Evolutionary conservation across 2,888 invertebrate genomes (phyloP), one percentile per base, ranked within the genome.

Genomic region (Leptopilina syphax): DNA sequence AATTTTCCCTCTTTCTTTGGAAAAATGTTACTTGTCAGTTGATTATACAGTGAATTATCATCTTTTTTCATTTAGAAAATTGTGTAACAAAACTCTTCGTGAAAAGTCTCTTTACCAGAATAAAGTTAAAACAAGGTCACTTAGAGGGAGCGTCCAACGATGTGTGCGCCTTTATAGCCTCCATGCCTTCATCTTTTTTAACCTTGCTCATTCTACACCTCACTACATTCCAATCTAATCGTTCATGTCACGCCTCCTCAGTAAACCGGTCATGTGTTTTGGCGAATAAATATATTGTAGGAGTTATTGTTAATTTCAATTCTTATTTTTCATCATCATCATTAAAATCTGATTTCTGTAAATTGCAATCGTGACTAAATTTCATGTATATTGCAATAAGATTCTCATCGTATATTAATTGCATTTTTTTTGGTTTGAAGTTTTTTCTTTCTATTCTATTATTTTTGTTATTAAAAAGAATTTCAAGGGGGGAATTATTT

Each of bases 171-270:
- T 73, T 73, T 73, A 24, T 54, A 57, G 54, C 70, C 70, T 73
- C 82, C 78, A 60, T 80, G 81, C 81, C 80, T 73, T 80, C 73
- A 81, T 81, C 86, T 88, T 87, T 86, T 86, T 83, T 85, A 88
- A 87, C 88, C 89, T 89, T 88, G 88, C 84, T 83, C 73, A 73
- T 34, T 34, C 86, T 85, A 84, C 87, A 87, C 87, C 87, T 89
- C 85, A 78, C 85, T 80, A 82, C 88, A 90, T 90, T 90, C 89
- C 90, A 86, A 77, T 80, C 86, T 89, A 88, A 89, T 89, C 88
- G 89, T 83, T 84, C 44, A 8, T 84, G 87, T 86, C 86, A 88
- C 89, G 83, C 88, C 88, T 85, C 84, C 82, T 80, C 65, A 65
- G 65, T 27, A 65, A 65, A 65, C 65, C 27, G 13, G 65, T 65